Percentiles rank a stretch among this genome's conserved stretches.
phyloP scores from a whole-genome alignment of 2,113 vertebrate species.

The Bagarius yarrelli region DNA sequence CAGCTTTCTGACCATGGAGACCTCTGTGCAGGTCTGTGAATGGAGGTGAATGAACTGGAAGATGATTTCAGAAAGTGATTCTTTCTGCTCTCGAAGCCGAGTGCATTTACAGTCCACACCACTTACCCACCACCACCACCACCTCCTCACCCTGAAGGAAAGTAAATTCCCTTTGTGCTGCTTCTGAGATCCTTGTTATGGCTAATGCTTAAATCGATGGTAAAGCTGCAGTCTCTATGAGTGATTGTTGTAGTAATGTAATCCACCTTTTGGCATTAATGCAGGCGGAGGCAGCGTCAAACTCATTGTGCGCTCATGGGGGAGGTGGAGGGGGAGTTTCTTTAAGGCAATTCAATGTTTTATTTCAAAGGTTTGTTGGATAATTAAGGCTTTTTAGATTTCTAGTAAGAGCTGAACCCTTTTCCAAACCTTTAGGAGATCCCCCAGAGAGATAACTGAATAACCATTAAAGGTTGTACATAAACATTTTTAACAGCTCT shows the following conservation, averaged over 20 bases:
- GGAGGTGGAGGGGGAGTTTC: neutral
- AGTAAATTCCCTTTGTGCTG: constrained; percentile 37
- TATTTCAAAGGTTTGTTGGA: neutral
- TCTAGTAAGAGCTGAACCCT: neutral
- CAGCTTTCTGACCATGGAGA: constrained; percentile 30
- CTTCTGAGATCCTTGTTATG: constrained; percentile 39
- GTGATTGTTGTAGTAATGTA: constrained; percentile 39
- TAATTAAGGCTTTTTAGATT: constrained; percentile 1
- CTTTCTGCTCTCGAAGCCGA: constrained; percentile 26
- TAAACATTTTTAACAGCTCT: no score
- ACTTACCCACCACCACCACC: neutral
- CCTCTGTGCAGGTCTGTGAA: constrained; percentile 38
- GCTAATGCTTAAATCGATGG: constrained; percentile 37
- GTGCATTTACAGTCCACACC: constrained; percentile 11
- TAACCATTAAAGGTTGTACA: neutral
- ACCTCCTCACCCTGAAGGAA: constrained; percentile 20
- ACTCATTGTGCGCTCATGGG: neutral
- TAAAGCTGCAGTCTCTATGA: constrained; percentile 26
- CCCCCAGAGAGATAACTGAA: neutral
- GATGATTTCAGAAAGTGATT: constrained; percentile 41
- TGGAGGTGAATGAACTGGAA: constrained; percentile 42
- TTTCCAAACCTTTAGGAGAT: neutral
- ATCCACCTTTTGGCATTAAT: constrained; percentile 27
- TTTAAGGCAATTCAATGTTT: no score
- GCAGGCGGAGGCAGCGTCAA: neutral